Evolutionary conservation across 2,113 vertebrate genomes (phyloP), one percentile per base, ranked within the genome.

Genomic region (Sylvietta virens): DNA sequence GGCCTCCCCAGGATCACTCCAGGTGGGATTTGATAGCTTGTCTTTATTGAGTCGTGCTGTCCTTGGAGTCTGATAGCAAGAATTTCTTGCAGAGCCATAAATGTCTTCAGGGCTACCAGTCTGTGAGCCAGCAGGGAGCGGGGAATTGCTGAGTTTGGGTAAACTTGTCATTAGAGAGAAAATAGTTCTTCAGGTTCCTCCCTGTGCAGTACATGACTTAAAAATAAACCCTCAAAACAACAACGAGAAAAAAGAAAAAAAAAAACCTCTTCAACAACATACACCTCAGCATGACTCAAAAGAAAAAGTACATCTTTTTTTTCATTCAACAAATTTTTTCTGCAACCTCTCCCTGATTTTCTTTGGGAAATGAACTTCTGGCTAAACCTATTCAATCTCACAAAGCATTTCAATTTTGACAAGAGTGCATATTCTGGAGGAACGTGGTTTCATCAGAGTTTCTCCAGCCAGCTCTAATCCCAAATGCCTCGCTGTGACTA

Each of bases 401-500:
- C 90, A 86, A 95, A 93, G 76, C 90, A 81, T 86, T 95, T 94
- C 67, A 62, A 61, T 96, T 93, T 80, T 83, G 94, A 93, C 87
- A 86, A 66, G 88, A 95, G 79, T 83, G 82, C 92, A 56, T 90
- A 85, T 90, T 96, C 64, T 15, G 60, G 40, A 86, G 82, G 81
- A 95, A 53, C 6, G n/a, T 71, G 54, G 89, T 61, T 95, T 94
- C 90, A 92, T 96, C 87, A 80, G 86, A 66, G 90, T 74, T 93
- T 88, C 54, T 94, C 28, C 90, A 81, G 92, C 90, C 88, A 90
- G 5, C 93, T 95, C 79, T 95, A 97, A 96, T 95, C 96, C 93
- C 94, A 67, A 94, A 96, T 66, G 94, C 94, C 95, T 95, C 81
- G 76, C 94, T 96, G 95, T 73, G 96, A 96, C 95, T 97, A 97